These are phyloP conservation scores for Lysandra coridon DNA, from an alignment of 2,888 invertebrate genomes.

Conservation along the genomic window DNA sequence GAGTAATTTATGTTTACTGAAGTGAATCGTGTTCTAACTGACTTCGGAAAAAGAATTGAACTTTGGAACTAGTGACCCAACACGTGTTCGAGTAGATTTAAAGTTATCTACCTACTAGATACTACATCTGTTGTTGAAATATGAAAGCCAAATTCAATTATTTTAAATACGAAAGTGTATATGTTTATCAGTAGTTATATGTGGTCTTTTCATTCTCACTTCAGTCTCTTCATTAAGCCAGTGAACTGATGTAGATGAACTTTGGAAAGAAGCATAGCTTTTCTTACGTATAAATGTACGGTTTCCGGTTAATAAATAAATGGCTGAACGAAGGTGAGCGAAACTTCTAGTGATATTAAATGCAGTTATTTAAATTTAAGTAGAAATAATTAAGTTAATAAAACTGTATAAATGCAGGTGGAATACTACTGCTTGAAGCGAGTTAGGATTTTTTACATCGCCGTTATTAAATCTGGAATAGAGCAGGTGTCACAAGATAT, in stretches of 20 bases:
- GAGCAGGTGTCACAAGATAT: constrained; percentile 65
- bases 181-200: too few relatives aligned
- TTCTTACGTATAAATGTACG: too few relatives aligned
- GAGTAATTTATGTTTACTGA: constrained; percentile 28
- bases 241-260: too few relatives aligned
- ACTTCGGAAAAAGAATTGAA: constrained; percentile 18
- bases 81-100: not conserved
- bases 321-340: too few relatives aligned
- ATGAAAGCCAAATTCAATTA: not conserved
- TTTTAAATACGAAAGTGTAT: too few relatives aligned
- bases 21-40: constrained; percentile 23
- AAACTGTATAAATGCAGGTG: not conserved
- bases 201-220: too few relatives aligned
- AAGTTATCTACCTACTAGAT: not conserved
- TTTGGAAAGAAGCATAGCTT: too few relatives aligned
- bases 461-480: constrained; percentile 69
- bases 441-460: constrained; percentile 58
- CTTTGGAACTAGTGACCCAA: not conserved
- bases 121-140: not conserved
- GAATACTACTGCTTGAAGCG: constrained; percentile 8
- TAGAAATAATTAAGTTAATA: not conserved
- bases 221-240: too few relatives aligned
- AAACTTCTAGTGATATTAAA: not conserved
- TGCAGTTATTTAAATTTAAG: not conserved
- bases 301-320: too few relatives aligned